Conservation (phyloP, 1,140 invertebrate species). For the Pachyrhynchus sulphureomaculatus region DNA sequence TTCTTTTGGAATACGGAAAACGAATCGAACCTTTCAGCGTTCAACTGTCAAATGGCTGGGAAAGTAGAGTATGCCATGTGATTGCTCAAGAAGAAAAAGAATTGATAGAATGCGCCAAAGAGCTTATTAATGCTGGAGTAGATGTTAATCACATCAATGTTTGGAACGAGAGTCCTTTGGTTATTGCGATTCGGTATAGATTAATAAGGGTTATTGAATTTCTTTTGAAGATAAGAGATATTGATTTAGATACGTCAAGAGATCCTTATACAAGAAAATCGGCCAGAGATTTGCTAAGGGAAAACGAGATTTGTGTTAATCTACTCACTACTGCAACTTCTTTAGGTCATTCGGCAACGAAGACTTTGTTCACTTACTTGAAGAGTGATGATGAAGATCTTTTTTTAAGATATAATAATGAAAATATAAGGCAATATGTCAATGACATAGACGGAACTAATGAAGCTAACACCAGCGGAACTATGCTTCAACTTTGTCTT, state of each 20-base stretch:
- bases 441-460: slow-evolving; percentile 15
- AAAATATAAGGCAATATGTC: slow-evolving; percentile 22
- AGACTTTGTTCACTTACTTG: slow-evolving; percentile 27
- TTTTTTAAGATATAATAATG: slow-evolving; percentile 33
- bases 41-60: slow-evolving; percentile 27
- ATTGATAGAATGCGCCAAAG: slow-evolving; percentile 22
- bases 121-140: slow-evolving; percentile 28
- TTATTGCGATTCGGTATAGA: slow-evolving; percentile 30
- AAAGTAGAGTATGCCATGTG: slow-evolving; percentile 24
- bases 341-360: neutral
- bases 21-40: slow-evolving; percentile 18
- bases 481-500: slow-evolving; percentile 33
- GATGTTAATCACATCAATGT: slow-evolving; percentile 36
- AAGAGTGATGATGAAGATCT: slow-evolving; percentile 30
- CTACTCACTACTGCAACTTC: neutral
- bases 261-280: slow-evolving; percentile 16
- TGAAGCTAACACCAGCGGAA: slow-evolving; percentile 18
- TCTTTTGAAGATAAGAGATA: slow-evolving; percentile 7
- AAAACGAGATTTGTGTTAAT: slow-evolving; percentile 20
- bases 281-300: slow-evolving; percentile 24
- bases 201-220: slow-evolving; percentile 21
- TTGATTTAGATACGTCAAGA: slow-evolving; percentile 30
- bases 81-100: slow-evolving; percentile 21
- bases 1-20: slow-evolving; percentile 30
- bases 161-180: slow-evolving; percentile 35